Evolutionary conservation across 1,140 invertebrate genomes (phyloP).

Genomic region (Lordiphosa stackelbergi): DNA sequence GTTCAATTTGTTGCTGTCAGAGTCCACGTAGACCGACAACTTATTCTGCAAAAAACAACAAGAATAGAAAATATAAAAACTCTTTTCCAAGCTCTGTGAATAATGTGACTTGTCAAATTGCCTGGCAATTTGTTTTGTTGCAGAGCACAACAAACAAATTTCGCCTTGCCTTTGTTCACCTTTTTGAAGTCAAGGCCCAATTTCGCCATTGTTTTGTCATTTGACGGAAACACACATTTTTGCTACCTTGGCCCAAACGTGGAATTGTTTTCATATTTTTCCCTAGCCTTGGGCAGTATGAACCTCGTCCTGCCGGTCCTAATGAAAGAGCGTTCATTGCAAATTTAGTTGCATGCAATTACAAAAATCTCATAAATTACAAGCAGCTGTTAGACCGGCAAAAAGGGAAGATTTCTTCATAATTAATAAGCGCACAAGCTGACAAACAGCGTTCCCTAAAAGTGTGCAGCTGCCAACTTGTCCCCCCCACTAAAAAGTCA

Average conservation of each 20-base stretch:
- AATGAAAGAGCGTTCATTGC: slow-evolving; percentile 37
- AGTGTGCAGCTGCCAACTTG: slow-evolving; percentile 33
- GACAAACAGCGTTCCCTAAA: slow-evolving; percentile 26
- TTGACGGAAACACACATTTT: slow-evolving; percentile 47
- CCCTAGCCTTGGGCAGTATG: slow-evolving; percentile 13
- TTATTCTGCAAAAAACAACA: too few relatives aligned
- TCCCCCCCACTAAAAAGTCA: slow-evolving; percentile 42
- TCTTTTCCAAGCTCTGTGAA: slow-evolving; percentile 28
- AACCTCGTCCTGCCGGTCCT: slow-evolving; percentile 1
- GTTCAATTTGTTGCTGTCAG: too few relatives aligned
- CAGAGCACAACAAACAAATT: background rate
- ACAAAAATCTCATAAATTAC: slow-evolving; percentile 58
- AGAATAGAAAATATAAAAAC: too few relatives aligned
- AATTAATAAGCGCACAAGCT: slow-evolving; percentile 51
- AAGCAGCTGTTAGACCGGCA: slow-evolving; percentile 26
- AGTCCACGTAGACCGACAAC: too few relatives aligned
- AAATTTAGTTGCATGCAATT: slow-evolving; percentile 57
- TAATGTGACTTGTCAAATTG: slow-evolving; percentile 49
- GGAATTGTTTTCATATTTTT: slow-evolving; percentile 38
- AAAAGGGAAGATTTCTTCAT: slow-evolving; percentile 21
- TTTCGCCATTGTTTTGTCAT: slow-evolving; percentile 53
- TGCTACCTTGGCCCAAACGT: slow-evolving; percentile 61
- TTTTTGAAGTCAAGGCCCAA: slow-evolving; percentile 30
- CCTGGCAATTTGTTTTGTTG: slow-evolving; percentile 24
- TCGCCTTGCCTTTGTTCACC: slow-evolving; percentile 22